Conservation (phyloP, 64 coral and sea anemone genomes). For the Stichodactyla helianthus region DNA sequence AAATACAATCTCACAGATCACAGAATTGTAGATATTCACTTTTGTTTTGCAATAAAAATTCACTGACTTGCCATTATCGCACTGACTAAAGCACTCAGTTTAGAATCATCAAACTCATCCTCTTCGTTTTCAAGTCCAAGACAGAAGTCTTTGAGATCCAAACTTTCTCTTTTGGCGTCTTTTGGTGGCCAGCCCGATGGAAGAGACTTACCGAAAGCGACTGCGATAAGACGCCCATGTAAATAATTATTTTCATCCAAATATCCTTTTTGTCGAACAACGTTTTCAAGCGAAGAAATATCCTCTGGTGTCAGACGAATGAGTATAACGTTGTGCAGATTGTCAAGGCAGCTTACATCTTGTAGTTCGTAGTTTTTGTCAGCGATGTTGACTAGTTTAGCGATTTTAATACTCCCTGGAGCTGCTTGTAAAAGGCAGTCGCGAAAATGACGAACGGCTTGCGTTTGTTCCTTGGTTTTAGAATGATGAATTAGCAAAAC, state of each 20-base stretch:
- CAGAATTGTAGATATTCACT: no score
- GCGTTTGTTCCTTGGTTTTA: constrained; percentile 17
- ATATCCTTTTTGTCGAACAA: constrained; percentile 46
- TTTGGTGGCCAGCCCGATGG: constrained; percentile 60
- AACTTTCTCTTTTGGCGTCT: constrained; percentile 7
- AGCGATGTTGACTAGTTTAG: constrained; percentile 42
- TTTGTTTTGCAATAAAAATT: neutral
- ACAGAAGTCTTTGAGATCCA: constrained; percentile 60
- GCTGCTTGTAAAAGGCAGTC: constrained; percentile 48
- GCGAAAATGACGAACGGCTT: constrained; percentile 47
- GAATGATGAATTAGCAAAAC: constrained; percentile 56
- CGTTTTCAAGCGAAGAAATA: constrained; percentile 30
- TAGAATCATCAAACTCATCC: constrained; percentile 51
- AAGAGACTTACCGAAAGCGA: constrained; percentile 66
- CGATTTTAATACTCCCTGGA: constrained; percentile 39
- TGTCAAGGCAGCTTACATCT: constrained; percentile 50
- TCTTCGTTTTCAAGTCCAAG: constrained; percentile 60
- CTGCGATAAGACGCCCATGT: constrained; percentile 64
- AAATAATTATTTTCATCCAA: constrained; percentile 43
- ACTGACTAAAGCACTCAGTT: constrained; percentile 49
- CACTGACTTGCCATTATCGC: constrained; percentile 54
- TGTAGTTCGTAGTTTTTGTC: constrained; percentile 13
- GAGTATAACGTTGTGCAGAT: constrained; percentile 69
- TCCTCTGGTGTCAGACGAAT: constrained; percentile 58
- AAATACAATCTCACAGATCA: no score